Conservation (phyloP, 2,113 vertebrate species). For the Engraulis encrasicolus region DNA sequence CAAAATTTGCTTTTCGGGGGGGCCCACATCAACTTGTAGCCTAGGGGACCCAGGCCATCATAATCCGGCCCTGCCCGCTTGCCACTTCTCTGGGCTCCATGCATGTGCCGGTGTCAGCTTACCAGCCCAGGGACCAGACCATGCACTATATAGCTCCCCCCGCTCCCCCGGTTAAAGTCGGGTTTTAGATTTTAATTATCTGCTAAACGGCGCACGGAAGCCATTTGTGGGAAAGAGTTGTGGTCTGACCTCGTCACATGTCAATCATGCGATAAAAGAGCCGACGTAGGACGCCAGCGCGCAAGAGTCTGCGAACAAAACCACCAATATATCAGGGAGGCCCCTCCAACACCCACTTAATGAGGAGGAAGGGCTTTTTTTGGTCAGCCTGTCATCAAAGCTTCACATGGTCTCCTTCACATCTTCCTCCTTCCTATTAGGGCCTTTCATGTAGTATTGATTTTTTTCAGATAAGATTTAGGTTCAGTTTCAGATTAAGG, state of each 20-base stretch:
- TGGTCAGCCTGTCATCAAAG: neutral
- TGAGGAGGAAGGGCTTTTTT: too few species aligned
- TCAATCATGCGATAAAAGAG: constrained; percentile 63
- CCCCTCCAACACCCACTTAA: neutral
- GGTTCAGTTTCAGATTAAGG: too few species aligned
- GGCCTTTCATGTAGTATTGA: neutral
- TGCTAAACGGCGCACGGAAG: constrained; percentile 75
- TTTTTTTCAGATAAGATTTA: too few species aligned
- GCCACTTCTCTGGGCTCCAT: constrained; percentile 59
- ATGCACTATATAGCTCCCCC: constrained; percentile 60
- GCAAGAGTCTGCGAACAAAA: constrained; percentile 3
- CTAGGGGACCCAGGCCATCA: too few species aligned
- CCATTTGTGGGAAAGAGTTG: constrained; percentile 66
- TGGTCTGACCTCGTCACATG: constrained; percentile 57
- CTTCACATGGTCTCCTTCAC: neutral
- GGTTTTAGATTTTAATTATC: constrained; percentile 81
- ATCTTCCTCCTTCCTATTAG: neutral
- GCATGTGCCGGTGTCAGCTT: constrained; percentile 66
- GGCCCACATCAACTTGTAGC: too few species aligned
- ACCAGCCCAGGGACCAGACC: constrained; percentile 65
- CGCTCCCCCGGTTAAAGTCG: constrained; percentile 69
- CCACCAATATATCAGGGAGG: neutral
- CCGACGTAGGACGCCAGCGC: neutral
- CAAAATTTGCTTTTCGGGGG: too few species aligned
- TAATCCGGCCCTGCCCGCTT: constrained; percentile 62